phyloP scores from a whole-genome alignment of 2,797 vertebrate genomes.

The Lepilemur septentrionalis region DNA sequence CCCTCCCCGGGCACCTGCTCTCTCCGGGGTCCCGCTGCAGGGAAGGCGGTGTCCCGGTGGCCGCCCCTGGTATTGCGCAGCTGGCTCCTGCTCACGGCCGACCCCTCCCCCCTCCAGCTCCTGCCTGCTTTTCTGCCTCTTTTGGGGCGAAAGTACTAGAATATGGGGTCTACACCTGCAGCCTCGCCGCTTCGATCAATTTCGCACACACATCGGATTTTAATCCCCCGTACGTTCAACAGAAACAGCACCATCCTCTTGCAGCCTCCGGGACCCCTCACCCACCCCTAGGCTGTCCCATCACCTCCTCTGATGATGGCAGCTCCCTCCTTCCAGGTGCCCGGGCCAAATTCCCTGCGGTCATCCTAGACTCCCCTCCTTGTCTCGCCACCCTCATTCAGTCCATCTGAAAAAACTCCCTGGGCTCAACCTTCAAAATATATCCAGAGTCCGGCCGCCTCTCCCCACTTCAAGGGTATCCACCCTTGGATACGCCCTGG shows the following conservation, averaged over 20 bases:
- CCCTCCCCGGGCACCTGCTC: background rate
- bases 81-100: no score
- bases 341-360: background rate
- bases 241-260: background rate
- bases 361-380: background rate
- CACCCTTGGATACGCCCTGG: background rate
- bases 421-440: background rate
- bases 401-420: background rate
- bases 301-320: no score
- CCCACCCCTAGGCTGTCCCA: background rate
- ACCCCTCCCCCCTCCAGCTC: background rate
- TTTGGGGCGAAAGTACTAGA: background rate
- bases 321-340: background rate
- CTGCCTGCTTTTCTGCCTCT: background rate
- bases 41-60: background rate
- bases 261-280: background rate
- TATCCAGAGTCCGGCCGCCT: background rate
- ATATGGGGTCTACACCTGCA: background rate
- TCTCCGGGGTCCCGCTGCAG: fast-evolving
- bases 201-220: no score
- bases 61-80: background rate
- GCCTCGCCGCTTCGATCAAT: background rate
- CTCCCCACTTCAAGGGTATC: background rate
- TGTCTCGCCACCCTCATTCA: background rate
- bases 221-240: background rate